Base-by-base conservation (phyloP, 2,113 vertebrate genomes). In the Eptesicus fuscus region DNA sequence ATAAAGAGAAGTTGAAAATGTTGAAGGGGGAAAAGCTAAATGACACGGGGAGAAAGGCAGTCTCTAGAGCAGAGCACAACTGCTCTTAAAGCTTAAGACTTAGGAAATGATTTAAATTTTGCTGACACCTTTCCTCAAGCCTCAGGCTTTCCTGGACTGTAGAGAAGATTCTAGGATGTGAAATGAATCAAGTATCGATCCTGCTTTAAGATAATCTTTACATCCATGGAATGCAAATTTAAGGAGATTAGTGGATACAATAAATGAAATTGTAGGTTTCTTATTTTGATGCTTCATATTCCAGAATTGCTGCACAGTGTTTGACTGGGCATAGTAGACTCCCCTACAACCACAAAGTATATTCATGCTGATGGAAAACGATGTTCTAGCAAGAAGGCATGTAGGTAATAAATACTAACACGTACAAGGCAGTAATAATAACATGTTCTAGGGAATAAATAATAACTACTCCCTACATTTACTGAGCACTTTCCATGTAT, bases 31-130 rank as follows among this genome's bases (percentile, higher is more conserved):
- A 23, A 85, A 35, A 16, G n/a, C 88, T 74, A 91, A 95, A 80
- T 93, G 82, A 71, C 35, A 56, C 30, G 30, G 37, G n/a, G n/a
- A 93, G 85, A 86, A 86, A 96, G 80, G 67, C 71, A 83, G 28
- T 53, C 67, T 53, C 65, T 83, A 69, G 61, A 76, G 53, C 70
- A 94, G 78, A 92, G 79, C 85, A 83, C 82, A 94, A 22, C 78
- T 35, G 17, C 65, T 76, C 83, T 83, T 87, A 59, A 76, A 91
- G 67, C 84, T 95, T 95, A 85, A 93, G 91, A 80, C 79, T 93
- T 92, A 93, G 73, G 59, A 88, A 96, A 88, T 84, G 74, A 82
- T 80, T 94, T 90, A 92, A 91, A 95, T 97, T 96, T 96, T 95
- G 90, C 90, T 96, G 96, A 94, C 93, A 73, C 84, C 13, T 92